Evolutionary conservation across 2,113 vertebrate genomes (phyloP).

Genomic region (Corvus hawaiiensis): DNA sequence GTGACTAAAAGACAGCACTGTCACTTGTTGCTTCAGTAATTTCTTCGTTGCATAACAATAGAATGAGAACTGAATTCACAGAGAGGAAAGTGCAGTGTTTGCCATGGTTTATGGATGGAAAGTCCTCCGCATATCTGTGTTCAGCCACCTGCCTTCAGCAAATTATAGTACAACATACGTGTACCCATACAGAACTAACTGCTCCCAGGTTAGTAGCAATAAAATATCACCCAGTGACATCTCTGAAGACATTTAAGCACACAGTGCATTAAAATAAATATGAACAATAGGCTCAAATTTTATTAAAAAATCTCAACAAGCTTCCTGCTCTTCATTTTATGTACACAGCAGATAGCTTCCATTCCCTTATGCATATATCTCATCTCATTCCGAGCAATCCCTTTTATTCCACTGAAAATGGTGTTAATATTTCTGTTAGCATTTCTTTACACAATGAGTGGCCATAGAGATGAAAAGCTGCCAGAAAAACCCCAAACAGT

Average conservation of each 20-base stretch:
- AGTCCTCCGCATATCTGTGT: fast-evolving
- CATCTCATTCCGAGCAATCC: background rate
- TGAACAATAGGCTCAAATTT: background rate
- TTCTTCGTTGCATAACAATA: background rate
- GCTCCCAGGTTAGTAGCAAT: background rate
- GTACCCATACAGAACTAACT: background rate
- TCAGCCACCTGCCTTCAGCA: background rate
- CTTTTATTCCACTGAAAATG: background rate
- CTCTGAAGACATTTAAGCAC: background rate
- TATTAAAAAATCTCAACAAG: background rate
- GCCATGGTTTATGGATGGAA: background rate
- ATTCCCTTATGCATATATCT: background rate
- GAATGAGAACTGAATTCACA: background rate
- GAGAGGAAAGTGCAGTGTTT: background rate
- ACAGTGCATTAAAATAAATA: background rate
- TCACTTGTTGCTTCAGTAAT: background rate
- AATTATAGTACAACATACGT: background rate
- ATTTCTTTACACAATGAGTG: background rate
- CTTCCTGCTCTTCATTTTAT: background rate
- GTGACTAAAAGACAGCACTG: background rate
- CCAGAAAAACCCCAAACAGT: background rate
- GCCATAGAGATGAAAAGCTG: background rate
- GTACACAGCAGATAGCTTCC: background rate
- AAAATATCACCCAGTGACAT: background rate
- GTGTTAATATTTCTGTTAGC: background rate